Base-by-base conservation (phyloP, 2,113 vertebrate species). In the Paramisgurnus dabryanus region DNA sequence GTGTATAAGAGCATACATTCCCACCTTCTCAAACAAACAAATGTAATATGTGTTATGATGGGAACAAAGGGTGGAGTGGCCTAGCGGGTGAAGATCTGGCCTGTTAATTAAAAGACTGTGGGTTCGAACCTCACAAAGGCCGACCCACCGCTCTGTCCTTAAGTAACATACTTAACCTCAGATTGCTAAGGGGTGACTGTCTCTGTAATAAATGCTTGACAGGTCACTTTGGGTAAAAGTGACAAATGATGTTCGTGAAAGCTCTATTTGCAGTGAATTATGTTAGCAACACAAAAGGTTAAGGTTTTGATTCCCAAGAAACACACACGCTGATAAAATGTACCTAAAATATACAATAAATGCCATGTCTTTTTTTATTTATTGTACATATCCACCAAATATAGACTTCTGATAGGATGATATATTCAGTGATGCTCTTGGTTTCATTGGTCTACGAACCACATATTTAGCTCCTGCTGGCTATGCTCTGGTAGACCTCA, bases 401-500 rank as follows among this genome's bases (percentile, higher is more conserved):
- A 22, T 22, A 22, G 22, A 22, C 22, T 22, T 22, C 22, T 22
- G 22, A 22, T 22, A 22, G 71, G 71, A 45, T 49, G 58, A 40
- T 4, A 63, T 40, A 15, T 53, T 1, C 45, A 6, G 13, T 58
- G 78, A 68, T 80, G 68, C 70, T 77, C 18, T n/a, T 27, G 15
- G 43, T 81, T 82, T 81, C 71, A 81, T 15, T 53, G 58, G 58
- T 55, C 39, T n/a, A 57, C 63, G 77, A 68, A 80, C 47, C 55
- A 41, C 40, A 65, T 47, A 61, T 55, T 67, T 55, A 68, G 34
- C 50, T 66, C 49, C 80, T 76, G 73, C 58, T 79, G 70, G 41
- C 9, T 27, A 9, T 72, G 39, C 79, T 78, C 65, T 74, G 34
- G 64, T 64, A 47, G 76, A 40, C 70, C 57, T 63, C 47, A 55